These are phyloP conservation scores for Zeuzera pyrina DNA, from an alignment of 2,888 invertebrate genomes.

Conservation along the genomic window DNA sequence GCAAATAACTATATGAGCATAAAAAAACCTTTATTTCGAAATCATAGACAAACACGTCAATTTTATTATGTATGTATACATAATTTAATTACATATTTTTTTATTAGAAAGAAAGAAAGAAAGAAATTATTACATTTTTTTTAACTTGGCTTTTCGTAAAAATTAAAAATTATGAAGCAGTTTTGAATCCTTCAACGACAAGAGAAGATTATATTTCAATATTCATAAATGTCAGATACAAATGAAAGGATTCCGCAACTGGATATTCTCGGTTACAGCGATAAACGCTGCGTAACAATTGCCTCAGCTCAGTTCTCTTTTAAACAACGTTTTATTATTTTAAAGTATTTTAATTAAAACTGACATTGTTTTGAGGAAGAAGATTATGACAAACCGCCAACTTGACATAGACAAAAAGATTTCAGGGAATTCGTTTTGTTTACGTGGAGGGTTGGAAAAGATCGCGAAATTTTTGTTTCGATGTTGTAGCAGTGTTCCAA, in stretches of 20 bases:
- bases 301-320: constrained; percentile 13
- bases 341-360: constrained; percentile 53
- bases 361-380: constrained; percentile 44
- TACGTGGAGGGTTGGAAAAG: constrained; percentile 26
- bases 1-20: no score
- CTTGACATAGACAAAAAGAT: constrained; percentile 48
- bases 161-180: constrained; percentile 12
- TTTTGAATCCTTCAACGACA: constrained; percentile 18
- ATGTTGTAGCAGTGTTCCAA: not conserved
- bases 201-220: constrained; percentile 23
- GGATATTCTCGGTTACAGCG: constrained; percentile 18
- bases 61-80: no score
- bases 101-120: no score
- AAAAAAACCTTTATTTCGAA: no score
- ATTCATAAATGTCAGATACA: constrained; percentile 33
- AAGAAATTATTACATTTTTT: no score
- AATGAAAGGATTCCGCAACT: constrained; percentile 30
- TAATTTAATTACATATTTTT: no score
- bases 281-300: constrained; percentile 3
- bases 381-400: constrained; percentile 47
- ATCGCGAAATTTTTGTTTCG: not conserved
- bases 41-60: no score
- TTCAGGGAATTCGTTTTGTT: constrained; percentile 34
- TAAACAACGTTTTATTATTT: constrained; percentile 32
- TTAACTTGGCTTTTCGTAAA: no score